Evolutionary conservation across 2,113 vertebrate species (phyloP).

Genomic region (Bubo scandiacus): DNA sequence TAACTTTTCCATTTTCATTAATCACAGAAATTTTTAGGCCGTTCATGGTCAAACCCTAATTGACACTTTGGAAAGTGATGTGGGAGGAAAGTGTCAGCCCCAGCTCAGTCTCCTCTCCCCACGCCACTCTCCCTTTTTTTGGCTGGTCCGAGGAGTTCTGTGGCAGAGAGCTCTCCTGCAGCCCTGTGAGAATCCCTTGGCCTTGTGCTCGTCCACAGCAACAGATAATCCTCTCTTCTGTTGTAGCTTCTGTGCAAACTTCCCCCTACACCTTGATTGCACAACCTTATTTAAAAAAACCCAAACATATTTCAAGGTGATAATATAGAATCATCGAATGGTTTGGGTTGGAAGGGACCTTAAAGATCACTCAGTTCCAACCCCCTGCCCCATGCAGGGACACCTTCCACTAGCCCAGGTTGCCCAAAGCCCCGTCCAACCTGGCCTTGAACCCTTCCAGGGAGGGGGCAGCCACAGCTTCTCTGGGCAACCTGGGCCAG

Average conservation of each 20-base stretch:
- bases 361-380: too few relatives aligned
- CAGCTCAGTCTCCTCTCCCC: background rate
- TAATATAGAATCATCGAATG: background rate
- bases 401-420: too few relatives aligned
- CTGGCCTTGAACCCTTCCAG: too few relatives aligned
- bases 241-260: background rate
- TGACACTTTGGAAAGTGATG: background rate
- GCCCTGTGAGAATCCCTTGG: background rate
- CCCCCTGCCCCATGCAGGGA: too few relatives aligned
- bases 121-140: background rate
- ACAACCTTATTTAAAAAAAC: background rate
- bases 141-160: background rate
- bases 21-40: background rate
- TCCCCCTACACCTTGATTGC: background rate
- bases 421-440: too few relatives aligned
- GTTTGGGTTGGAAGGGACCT: too few relatives aligned
- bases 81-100: background rate
- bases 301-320: accelerated
- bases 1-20: background rate
- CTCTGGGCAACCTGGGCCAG: too few relatives aligned
- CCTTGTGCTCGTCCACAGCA: accelerated
- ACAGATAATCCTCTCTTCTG: too few relatives aligned
- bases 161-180: background rate
- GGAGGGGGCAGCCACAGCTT: too few relatives aligned
- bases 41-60: background rate